A percentile compares a stretch with the other conserved stretches of the same genome.
phyloP scores from a whole-genome alignment of 1,140 invertebrate species.

The Neuroterus valhalla region DNA sequence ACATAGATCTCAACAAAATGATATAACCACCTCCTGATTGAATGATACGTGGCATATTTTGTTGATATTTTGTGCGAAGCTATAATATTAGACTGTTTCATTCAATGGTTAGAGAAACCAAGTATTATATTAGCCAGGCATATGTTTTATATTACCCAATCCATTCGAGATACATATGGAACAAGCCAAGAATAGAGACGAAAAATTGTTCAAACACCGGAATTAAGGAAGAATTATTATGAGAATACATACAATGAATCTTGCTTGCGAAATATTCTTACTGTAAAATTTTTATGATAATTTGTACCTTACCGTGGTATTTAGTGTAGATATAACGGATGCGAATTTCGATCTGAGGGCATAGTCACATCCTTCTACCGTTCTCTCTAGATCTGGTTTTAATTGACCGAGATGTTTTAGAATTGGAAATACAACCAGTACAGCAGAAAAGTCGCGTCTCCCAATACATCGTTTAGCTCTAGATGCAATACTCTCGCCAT shows the following conservation, averaged over 20 bases:
- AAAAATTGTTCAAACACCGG: not conserved
- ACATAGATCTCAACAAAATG: too few relatives aligned
- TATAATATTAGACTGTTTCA: too few relatives aligned
- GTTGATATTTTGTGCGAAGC: too few relatives aligned
- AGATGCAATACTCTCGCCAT: constrained; percentile 88
- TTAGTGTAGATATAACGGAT: constrained; percentile 84
- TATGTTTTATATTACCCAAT: too few relatives aligned
- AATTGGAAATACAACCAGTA: constrained; percentile 90
- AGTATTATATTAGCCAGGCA: too few relatives aligned
- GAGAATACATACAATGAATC: not conserved
- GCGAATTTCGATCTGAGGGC: constrained; percentile 84
- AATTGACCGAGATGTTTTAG: constrained; percentile 87
- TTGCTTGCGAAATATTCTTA: not conserved
- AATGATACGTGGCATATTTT: too few relatives aligned
- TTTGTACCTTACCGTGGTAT: constrained; percentile 79
- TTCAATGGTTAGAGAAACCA: too few relatives aligned
- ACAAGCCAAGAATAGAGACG: too few relatives aligned
- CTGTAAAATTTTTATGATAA: not conserved
- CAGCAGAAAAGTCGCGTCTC: constrained; percentile 88
- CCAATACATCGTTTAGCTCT: constrained; percentile 87
- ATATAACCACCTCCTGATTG: too few relatives aligned
- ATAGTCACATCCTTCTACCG: constrained; percentile 84
- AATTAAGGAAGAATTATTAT: not conserved
- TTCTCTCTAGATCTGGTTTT: constrained; percentile 89
- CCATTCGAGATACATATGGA: too few relatives aligned